A percentile compares a stretch with the other conserved stretches of the same genome.
These are phyloP conservation scores for Hippoglossus stenolepis DNA, from an alignment of 2,113 vertebrate species.

Conservation along the genomic window DNA sequence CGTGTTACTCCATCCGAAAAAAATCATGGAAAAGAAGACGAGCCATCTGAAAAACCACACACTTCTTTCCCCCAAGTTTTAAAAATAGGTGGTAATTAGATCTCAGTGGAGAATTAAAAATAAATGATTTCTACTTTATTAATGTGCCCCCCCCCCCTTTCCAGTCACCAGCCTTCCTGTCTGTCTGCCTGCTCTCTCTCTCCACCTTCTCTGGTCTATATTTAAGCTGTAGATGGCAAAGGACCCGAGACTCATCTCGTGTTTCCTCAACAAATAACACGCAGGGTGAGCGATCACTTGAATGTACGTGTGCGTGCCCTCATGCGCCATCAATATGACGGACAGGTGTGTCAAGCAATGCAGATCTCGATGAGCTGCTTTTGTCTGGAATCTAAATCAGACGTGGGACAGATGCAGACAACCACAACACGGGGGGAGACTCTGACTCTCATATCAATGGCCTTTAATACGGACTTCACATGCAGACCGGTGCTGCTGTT, in stretches of 20 bases:
- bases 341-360: slow-evolving; percentile 41
- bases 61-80: slow-evolving; percentile 45
- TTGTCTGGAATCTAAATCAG: slow-evolving; percentile 41
- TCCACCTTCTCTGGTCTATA: slow-evolving; percentile 67
- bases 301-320: background rate
- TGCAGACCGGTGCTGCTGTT: slow-evolving; percentile 33
- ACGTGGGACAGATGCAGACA: slow-evolving; percentile 17
- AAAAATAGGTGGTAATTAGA: slow-evolving; percentile 89
- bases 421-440: background rate
- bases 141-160: slow-evolving; percentile 73
- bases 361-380: slow-evolving; percentile 26
- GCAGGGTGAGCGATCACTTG: slow-evolving; percentile 28
- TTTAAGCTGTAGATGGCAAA: slow-evolving; percentile 70
- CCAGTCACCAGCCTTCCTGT: slow-evolving; percentile 73
- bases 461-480: slow-evolving; percentile 42
- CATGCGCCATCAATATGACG: background rate
- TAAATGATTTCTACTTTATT: slow-evolving; percentile 89
- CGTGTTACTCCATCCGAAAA: slow-evolving; percentile 3
- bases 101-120: slow-evolving; percentile 86
- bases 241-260: slow-evolving; percentile 54
- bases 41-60: slow-evolving; percentile 73
- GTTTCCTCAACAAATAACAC: slow-evolving; percentile 67
- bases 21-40: slow-evolving; percentile 17
- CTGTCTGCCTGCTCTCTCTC: slow-evolving; percentile 52
- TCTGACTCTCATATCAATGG: slow-evolving; percentile 52